Conservation (phyloP, 2,797 vertebrate species). For the Hapalemur alaotrensis region DNA sequence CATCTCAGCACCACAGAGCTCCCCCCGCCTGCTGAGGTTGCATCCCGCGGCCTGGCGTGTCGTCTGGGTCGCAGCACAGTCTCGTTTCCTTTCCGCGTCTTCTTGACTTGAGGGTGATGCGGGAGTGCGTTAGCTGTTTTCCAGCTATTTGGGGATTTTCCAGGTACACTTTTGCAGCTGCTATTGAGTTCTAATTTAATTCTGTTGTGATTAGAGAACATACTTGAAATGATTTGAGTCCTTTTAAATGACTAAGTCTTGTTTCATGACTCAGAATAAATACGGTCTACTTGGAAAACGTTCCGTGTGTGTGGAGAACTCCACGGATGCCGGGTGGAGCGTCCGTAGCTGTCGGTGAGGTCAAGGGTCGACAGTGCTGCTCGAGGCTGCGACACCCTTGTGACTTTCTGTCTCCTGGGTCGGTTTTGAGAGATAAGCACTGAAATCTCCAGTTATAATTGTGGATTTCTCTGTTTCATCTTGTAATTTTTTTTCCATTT, state of each 20-base stretch:
- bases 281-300: neutral
- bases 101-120: neutral
- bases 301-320: neutral
- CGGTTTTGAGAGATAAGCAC: neutral
- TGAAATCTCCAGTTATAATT: fast-evolving
- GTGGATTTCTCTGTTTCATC: no score
- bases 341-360: fast-evolving
- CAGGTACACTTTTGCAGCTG: neutral
- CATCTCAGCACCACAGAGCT: fast-evolving
- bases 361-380: fast-evolving
- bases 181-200: neutral
- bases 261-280: neutral
- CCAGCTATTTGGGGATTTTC: neutral
- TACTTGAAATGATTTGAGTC: neutral
- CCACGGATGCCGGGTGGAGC: fast-evolving
- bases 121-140: neutral
- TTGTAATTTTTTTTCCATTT: fast-evolving
- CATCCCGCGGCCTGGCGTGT: fast-evolving
- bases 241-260: neutral
- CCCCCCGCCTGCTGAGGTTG: neutral
- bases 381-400: neutral
- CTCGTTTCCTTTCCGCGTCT: neutral
- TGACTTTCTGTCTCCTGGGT: neutral
- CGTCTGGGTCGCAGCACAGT: neutral
- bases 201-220: neutral